These are phyloP conservation scores for Thermophis baileyi DNA, from an alignment of 2,113 vertebrate species.

Conservation along the genomic window DNA sequence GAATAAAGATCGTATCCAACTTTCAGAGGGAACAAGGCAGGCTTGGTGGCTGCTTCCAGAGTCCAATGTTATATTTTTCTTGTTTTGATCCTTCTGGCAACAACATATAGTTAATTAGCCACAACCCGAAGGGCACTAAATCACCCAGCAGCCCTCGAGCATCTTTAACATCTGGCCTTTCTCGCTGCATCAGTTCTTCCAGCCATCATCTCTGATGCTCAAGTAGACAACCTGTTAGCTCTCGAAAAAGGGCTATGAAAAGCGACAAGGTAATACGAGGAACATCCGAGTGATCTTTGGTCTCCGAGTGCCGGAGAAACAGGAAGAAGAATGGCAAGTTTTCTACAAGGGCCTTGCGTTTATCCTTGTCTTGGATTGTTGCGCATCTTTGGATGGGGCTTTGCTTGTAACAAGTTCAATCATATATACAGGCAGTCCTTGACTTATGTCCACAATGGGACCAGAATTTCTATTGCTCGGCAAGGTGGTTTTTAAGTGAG, in stretches of 20 bases:
- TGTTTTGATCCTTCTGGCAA: conserved; percentile 45
- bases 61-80: conserved; percentile 37
- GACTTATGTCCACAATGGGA: background rate
- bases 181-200: conserved; percentile 31
- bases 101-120: conserved; percentile 53
- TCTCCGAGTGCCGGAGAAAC: background rate
- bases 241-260: background rate
- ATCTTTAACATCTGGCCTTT: conserved; percentile 58
- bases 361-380: background rate
- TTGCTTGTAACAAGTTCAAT: background rate
- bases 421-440: background rate
- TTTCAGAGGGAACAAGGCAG: conserved; percentile 10
- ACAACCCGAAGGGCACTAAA: conserved; percentile 52
- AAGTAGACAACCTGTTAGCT: background rate
- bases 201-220: conserved; percentile 4
- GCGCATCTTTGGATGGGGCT: background rate
- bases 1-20: conserved; percentile 6
- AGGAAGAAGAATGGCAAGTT: background rate
- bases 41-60: conserved; percentile 15
- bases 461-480: background rate
- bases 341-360: conserved; percentile 8
- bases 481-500: background rate
- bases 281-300: background rate
- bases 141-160: conserved; percentile 40
- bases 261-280: background rate